Evolutionary conservation across 2,888 invertebrate species (phyloP).

Genomic region (Erpobdella octoculata): DNA sequence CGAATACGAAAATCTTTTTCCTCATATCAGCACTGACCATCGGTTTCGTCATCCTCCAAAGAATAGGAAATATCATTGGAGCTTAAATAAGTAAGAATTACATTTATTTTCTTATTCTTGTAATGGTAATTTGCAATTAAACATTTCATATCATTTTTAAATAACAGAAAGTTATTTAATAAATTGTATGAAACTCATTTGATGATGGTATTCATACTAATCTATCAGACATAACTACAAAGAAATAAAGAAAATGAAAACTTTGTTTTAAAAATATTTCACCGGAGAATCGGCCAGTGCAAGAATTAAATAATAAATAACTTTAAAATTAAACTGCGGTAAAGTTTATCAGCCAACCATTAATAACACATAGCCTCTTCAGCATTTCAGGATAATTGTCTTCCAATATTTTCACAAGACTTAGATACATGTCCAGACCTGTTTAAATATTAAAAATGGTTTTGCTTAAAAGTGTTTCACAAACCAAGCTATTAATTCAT

Average conservation of each 20-base stretch:
- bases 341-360: constrained; percentile 58
- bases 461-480: background rate
- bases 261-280: background rate
- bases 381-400: constrained; percentile 82
- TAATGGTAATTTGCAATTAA: background rate
- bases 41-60: constrained; percentile 73
- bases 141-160: background rate
- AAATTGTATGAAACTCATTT: background rate
- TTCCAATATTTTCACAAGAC: constrained; percentile 74
- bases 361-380: constrained; percentile 73
- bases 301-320: background rate
- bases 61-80: constrained; percentile 74
- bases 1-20: constrained; percentile 74
- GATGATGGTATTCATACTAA: background rate
- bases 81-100: constrained; percentile 55
- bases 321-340: background rate
- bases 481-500: too few relatives aligned
- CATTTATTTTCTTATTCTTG: background rate
- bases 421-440: constrained; percentile 71
- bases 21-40: constrained; percentile 79
- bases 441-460: background rate
- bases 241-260: background rate
- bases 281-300: background rate
- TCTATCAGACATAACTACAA: background rate
- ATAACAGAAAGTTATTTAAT: background rate